phyloP scores from a whole-genome alignment of 2,888 invertebrate genomes.

The Acronicta alni region DNA sequence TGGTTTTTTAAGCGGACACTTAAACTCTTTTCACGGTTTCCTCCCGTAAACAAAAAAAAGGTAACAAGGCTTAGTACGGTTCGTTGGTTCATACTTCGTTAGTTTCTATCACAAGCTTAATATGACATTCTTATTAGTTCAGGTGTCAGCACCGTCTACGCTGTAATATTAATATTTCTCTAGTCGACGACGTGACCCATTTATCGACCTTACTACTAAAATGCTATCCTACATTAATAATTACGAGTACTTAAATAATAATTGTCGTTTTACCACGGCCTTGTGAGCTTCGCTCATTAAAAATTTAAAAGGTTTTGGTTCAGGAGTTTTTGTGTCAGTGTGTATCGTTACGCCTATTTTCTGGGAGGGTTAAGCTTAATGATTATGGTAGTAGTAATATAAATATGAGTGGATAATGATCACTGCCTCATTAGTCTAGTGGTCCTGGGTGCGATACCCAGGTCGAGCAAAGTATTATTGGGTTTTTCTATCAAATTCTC shows the following conservation, averaged over 20 bases:
- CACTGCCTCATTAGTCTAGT: too few species aligned
- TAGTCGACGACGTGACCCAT: slow-evolving; percentile 33
- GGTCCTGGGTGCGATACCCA: too few species aligned
- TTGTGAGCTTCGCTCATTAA: slow-evolving; percentile 29
- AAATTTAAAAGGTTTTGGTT: slow-evolving; percentile 18
- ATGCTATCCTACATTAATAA: background rate
- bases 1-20: too few species aligned
- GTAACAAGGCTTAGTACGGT: slow-evolving; percentile 45
- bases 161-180: slow-evolving; percentile 46
- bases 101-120: slow-evolving; percentile 53
- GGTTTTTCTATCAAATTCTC: too few species aligned
- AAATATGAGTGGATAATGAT: background rate
- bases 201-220: slow-evolving; percentile 25
- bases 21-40: too few species aligned
- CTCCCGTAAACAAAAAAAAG: slow-evolving; percentile 8
- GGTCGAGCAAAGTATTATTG: too few species aligned
- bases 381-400: background rate
- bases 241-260: slow-evolving; percentile 10
- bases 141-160: slow-evolving; percentile 48
- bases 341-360: slow-evolving; percentile 2
- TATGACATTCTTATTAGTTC: slow-evolving; percentile 50
- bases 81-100: slow-evolving; percentile 57
- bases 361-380: slow-evolving; percentile 7
- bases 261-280: slow-evolving; percentile 27
- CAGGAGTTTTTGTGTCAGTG: slow-evolving; percentile 15